Evolutionary conservation across 92 coral and sea anemone species (phyloP).

Genomic region (Palythoa grandis): DNA sequence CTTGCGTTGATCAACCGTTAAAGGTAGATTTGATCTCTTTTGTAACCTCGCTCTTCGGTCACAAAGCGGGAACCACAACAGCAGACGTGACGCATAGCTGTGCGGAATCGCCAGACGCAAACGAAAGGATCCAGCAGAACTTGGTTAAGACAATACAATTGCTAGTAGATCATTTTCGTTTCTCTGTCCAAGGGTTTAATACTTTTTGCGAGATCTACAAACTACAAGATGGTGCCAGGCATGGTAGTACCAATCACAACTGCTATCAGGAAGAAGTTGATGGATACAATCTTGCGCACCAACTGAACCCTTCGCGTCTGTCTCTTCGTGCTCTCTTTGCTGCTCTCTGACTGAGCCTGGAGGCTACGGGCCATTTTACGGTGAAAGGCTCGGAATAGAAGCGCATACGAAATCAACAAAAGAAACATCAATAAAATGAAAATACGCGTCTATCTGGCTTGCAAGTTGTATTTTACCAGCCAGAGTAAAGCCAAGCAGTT

Average conservation of each 20-base stretch:
- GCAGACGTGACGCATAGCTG: not conserved
- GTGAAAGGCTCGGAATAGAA: constrained; percentile 22
- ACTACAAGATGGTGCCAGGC: not conserved
- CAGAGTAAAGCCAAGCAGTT: not conserved
- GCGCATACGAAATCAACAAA: not conserved
- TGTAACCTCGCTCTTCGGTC: not conserved
- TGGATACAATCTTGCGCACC: not conserved
- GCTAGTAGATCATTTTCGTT: not conserved
- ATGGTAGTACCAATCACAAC: not conserved
- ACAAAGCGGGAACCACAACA: not conserved
- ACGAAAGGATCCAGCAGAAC: constrained; percentile 23
- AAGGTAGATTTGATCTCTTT: not conserved
- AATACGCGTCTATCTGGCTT: not conserved
- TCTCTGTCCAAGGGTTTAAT: no score
- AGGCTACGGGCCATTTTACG: constrained; percentile 35
- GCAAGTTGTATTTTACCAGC: not conserved
- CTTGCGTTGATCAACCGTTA: not conserved
- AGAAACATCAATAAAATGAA: not conserved
- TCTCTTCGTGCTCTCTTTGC: constrained; percentile 2
- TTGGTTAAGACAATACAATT: not conserved
- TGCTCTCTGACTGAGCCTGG: constrained; percentile 22
- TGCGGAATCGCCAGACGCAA: constrained; percentile 19
- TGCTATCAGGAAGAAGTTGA: constrained; percentile 2
- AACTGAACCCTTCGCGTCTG: constrained; percentile 11
- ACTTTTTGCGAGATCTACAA: not conserved